phyloP scores from a whole-genome alignment of 1,140 invertebrate genomes.

The Scylla paramamosain region DNA sequence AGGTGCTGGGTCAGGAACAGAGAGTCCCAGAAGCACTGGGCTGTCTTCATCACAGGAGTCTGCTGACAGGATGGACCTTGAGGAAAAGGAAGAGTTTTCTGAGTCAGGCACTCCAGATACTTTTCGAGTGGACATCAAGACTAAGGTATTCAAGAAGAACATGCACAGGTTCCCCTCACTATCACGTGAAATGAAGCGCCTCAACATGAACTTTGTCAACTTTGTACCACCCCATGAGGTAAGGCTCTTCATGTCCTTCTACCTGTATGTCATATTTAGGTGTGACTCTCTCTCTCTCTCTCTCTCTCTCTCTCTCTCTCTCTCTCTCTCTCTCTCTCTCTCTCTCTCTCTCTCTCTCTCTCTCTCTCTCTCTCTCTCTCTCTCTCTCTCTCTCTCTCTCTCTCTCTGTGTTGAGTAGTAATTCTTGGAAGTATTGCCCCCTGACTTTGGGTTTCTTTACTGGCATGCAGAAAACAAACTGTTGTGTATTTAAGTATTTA shows the following conservation, averaged over 20 bases:
- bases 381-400: not conserved
- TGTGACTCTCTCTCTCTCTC: not conserved
- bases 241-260: not conserved
- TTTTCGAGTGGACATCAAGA: constrained; percentile 45
- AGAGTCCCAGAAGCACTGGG: not conserved
- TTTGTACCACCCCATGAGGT: constrained; percentile 47
- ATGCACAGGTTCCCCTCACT: constrained; percentile 75
- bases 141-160: constrained; percentile 74
- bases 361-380: not conserved
- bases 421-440: too few relatives aligned
- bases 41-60: not conserved
- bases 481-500: too few relatives aligned
- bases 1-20: too few relatives aligned
- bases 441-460: too few relatives aligned
- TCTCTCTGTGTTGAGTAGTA: not conserved
- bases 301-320: not conserved
- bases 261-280: not conserved
- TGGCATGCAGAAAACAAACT: too few relatives aligned
- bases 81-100: not conserved
- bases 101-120: not conserved
- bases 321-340: not conserved
- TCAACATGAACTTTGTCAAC: constrained; percentile 75
- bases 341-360: not conserved
- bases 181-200: constrained; percentile 76
- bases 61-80: not conserved